Evolutionary conservation across 1,140 invertebrate species (phyloP), one percentile per base, ranked within the genome.

Genomic region (Drosophila setifemur): DNA sequence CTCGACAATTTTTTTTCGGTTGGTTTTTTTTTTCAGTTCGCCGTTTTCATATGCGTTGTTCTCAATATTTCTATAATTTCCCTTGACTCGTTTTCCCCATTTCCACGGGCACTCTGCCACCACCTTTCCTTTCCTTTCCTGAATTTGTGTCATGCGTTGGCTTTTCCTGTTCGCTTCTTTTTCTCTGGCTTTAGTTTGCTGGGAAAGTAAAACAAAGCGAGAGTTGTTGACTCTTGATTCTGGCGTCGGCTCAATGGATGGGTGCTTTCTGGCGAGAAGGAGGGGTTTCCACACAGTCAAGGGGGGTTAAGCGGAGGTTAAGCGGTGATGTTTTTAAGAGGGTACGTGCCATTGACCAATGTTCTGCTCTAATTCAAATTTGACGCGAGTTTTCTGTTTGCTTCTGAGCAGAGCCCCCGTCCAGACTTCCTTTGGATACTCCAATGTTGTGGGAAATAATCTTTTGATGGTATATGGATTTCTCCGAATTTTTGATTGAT

Each of bases 91-190:
- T 63, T 83, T 85, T 60, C 39, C 57, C 44, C 72, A 72, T 81
- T 85, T 81, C 81, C 57, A 61, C 57, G n/a, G n/a, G n/a, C n/a
- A n/a, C 57, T 16, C 21, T 5, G 5, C 21, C 21, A 23, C 21
- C 21, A 23, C 21, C 21, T 23, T 23, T 23, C 2, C 21, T 23
- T 57, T 28, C 33, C 55, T 69, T 77, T 45, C 70, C 48, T 79
- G 44, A 85, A 85, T 79, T 85, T 85, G 79, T 85, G 79, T 85
- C 79, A 85, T 74, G 64, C 74, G 54, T 70, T 53, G 68, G 50
- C 52, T 76, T 81, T 81, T 83, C 73, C 74, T 69, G 63, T 58
- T 31, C 33, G 61, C 52, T 44, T 35, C 73, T 25, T 49, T 60
- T 66, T 16, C 37, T 53, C 50, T 75, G 75, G 55, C 81, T 81